Conservation (phyloP, 2,113 vertebrate species). For the Eupsittula cactorum region DNA sequence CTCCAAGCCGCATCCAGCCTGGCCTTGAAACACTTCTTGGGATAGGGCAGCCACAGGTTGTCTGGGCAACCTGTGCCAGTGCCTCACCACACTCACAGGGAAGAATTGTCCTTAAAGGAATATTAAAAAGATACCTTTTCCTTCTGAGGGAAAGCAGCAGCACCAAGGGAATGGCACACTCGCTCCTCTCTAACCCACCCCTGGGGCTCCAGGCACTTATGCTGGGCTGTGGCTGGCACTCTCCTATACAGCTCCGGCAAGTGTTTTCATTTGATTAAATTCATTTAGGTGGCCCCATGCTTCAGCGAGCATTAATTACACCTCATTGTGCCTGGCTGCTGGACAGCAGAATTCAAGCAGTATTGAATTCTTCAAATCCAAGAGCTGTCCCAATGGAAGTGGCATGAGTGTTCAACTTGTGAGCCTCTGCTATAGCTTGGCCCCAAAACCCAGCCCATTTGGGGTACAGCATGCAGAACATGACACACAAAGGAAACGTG, state of each 20-base stretch:
- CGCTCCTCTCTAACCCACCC: fast-evolving
- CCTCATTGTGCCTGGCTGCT: constrained; percentile 9
- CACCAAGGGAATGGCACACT: background rate
- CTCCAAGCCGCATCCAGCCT: background rate
- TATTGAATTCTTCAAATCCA: background rate
- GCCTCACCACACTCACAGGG: background rate
- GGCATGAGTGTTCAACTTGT: background rate
- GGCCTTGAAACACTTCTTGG: background rate
- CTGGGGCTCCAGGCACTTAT: fast-evolving
- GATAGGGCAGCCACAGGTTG: background rate
- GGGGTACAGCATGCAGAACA: fast-evolving
- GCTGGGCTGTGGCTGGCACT: background rate
- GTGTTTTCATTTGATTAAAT: background rate
- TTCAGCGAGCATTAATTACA: constrained; percentile 34
- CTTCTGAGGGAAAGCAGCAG: background rate
- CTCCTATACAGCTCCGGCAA: background rate
- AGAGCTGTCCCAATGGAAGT: background rate
- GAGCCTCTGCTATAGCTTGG: background rate
- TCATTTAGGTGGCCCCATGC: background rate
- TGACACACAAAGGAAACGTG: background rate
- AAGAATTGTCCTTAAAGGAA: background rate
- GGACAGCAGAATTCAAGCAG: constrained; percentile 2
- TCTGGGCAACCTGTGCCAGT: background rate
- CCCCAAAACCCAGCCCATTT: background rate
- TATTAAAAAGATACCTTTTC: fast-evolving